These are phyloP conservation scores for Acipenser oxyrinchus DNA, from an alignment of 2,797 vertebrate species.

Conservation along the genomic window DNA sequence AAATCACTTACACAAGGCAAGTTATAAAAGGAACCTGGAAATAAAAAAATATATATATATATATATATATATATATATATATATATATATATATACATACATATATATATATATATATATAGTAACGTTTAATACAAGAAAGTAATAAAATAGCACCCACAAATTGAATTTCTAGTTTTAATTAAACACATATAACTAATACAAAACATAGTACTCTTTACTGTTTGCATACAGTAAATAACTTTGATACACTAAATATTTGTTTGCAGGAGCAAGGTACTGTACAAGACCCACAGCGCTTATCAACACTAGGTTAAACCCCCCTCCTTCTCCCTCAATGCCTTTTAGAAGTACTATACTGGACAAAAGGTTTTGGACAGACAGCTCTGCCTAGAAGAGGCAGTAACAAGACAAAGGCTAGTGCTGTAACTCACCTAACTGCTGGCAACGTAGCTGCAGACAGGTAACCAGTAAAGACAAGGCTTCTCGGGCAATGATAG, in stretches of 20 bases:
- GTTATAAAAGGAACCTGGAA: conserved; percentile 86
- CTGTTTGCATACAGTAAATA: too few species aligned
- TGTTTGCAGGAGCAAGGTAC: too few species aligned
- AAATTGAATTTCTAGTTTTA: neutral
- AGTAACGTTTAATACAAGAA: neutral
- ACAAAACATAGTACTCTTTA: too few species aligned
- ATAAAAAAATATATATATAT: too few species aligned
- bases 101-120: too few species aligned
- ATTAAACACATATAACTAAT: too few species aligned
- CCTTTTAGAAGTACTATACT: neutral
- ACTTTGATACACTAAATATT: too few species aligned
- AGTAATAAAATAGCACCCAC: neutral
- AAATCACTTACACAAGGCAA: conserved; percentile 91
- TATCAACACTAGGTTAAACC: too few species aligned
- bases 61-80: neutral
- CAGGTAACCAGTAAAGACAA: conserved; percentile 93
- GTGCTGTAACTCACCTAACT: conserved; percentile 70
- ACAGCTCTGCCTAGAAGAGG: neutral
- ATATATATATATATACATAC: too few species aligned
- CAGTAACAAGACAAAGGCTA: neutral
- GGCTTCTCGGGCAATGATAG: conserved; percentile 91
- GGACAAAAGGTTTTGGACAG: neutral
- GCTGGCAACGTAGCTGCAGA: conserved; percentile 91
- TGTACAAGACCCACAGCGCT: too few species aligned
- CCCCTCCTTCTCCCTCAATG: too few species aligned